Base-by-base conservation (phyloP, 1,140 invertebrate genomes). In the Condylostylus longicornis region DNA sequence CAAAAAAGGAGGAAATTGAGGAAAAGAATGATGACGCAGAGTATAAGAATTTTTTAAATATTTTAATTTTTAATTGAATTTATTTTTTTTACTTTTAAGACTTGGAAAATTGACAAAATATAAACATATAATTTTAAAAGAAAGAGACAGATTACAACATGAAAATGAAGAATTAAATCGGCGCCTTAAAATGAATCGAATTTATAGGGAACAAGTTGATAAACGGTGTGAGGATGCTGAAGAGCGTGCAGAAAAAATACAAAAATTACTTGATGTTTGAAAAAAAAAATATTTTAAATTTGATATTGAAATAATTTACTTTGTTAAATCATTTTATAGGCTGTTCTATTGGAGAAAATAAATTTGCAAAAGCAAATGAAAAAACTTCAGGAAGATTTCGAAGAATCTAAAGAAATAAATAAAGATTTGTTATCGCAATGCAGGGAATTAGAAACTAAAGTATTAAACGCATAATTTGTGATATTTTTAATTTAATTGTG, bases 141-240 rank as follows among this genome's bases (percentile, higher is more conserved):
- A 69, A 42, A 58, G 56, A 8, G 67, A 70, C 33, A 58, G 51
- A 23, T 38, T 70, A 20, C 22, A 54, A 19, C 50, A 49, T 7
- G 66, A 69, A 43, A 47, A 67, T 7, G 55, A 62, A 14, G 56
- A 62, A 4, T 33, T 68, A 35, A 58, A 54, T 31, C 54, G 63
- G 34, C 54, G 63, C 4, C 45, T 67, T 19, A 56, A 62, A 38
- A 53, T 57, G 9, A 50, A 61, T 39, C 38, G 50, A 0, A 40
- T 43, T 14, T 65, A 64, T 27, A 13, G 46, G 46, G 41, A 47
- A 47, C 20, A 44, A 47, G 15, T 45, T 45, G 34, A 37, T 44
- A 22, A 43, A 43, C 38, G 29, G 38, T 9, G 33, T 47, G 12
- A 30, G 25, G 22, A 44, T 43, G 19, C 20, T 47, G 20, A 40